Evolutionary conservation across 2,888 invertebrate species (phyloP).

Genomic region (Stenodema calcarata): DNA sequence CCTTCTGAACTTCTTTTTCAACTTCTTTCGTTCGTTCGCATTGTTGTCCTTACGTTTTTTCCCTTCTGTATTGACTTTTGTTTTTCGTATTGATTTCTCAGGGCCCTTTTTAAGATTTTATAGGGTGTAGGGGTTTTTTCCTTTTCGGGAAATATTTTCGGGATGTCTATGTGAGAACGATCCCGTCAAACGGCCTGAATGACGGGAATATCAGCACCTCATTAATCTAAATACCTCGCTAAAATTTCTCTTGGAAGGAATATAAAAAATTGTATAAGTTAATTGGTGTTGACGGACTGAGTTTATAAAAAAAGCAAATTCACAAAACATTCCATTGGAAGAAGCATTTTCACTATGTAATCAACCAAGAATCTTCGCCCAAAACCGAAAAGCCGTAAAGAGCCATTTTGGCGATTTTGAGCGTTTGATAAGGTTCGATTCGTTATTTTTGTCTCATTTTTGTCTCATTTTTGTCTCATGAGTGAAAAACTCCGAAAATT

Average conservation of each 20-base stretch:
- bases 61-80: background rate
- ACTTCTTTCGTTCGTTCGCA: background rate
- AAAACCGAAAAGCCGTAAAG: too few species aligned
- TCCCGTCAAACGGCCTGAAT: background rate
- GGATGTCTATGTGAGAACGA: background rate
- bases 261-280: too few species aligned
- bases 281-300: too few species aligned
- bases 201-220: background rate
- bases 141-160: background rate
- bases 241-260: background rate
- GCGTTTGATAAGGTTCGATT: too few species aligned
- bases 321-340: too few species aligned
- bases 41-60: background rate
- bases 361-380: too few species aligned
- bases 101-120: background rate
- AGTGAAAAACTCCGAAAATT: too few species aligned
- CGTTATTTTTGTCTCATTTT: too few species aligned
- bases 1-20: background rate
- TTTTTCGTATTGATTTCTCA: background rate
- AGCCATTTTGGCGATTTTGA: too few species aligned
- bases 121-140: background rate
- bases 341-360: too few species aligned
- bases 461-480: too few species aligned
- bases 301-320: too few species aligned
- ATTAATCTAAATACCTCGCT: background rate